A percentile compares a stretch with the other conserved stretches of the same genome.
Evolutionary conservation across 1,140 invertebrate genomes (phyloP).

Genomic region (Trachymyrmex cornetzi): DNA sequence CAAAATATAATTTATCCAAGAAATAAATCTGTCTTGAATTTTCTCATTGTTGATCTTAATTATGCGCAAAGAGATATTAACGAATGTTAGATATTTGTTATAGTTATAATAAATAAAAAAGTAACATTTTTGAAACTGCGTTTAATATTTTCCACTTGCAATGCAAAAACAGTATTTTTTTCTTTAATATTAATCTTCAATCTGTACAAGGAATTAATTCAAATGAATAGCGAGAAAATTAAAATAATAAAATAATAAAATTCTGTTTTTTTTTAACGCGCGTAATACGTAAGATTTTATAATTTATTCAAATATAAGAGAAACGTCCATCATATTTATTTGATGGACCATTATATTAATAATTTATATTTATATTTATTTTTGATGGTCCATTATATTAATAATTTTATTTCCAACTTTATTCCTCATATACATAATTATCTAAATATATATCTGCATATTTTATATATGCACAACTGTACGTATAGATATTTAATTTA

Average conservation of each 20-base stretch:
- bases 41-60: neutral
- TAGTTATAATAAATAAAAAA: neutral
- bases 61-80: neutral
- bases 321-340: neutral
- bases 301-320: neutral
- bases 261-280: neutral
- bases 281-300: neutral
- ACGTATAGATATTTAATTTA: neutral
- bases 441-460: neutral
- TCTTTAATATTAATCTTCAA: neutral
- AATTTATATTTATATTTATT: too few relatives aligned
- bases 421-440: neutral
- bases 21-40: neutral
- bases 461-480: neutral
- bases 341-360: neutral
- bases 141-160: neutral
- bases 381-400: neutral
- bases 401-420: neutral
- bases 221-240: neutral
- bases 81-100: neutral
- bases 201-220: neutral
- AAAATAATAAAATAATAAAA: neutral
- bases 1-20: too few relatives aligned
- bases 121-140: neutral
- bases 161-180: neutral